Conservation (phyloP, 2,797 vertebrate genomes). For the Sebastes reedi region DNA sequence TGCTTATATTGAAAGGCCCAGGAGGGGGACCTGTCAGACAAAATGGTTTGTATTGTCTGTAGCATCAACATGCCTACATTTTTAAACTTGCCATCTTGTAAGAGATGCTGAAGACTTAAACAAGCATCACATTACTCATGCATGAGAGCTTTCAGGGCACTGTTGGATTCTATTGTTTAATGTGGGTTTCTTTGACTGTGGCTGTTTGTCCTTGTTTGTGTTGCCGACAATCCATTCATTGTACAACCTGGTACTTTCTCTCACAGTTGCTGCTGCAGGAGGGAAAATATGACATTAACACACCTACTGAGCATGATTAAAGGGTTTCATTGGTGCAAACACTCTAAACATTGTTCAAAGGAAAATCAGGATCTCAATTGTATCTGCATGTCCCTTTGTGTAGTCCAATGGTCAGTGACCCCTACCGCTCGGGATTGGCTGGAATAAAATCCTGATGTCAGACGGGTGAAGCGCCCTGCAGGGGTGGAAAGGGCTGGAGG, state of each 20-base stretch:
- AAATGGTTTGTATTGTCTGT: constrained; percentile 74
- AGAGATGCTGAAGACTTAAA: constrained; percentile 72
- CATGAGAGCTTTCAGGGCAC: constrained; percentile 57
- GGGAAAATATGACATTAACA: constrained; percentile 31
- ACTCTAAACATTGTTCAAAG: constrained; percentile 1
- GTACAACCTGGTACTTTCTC: constrained; percentile 24
- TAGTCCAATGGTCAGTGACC: constrained; percentile 44
- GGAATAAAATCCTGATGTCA: constrained; percentile 43
- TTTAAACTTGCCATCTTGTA: constrained; percentile 71
- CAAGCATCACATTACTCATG: constrained; percentile 73
- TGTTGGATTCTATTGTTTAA: constrained; percentile 52
- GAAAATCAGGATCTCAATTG: constrained; percentile 13
- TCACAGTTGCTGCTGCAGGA: constrained; percentile 35
- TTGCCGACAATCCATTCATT: constrained; percentile 24
- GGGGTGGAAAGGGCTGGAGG: constrained; percentile 18
- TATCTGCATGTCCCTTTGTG: constrained; percentile 8
- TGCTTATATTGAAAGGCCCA: constrained; percentile 75
- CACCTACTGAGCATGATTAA: constrained; percentile 35
- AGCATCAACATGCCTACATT: constrained; percentile 67
- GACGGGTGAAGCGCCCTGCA: constrained; percentile 45
- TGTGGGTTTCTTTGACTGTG: constrained; percentile 45
- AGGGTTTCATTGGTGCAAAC: constrained; percentile 17
- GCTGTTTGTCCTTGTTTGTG: constrained; percentile 31
- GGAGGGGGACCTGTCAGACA: constrained; percentile 78
- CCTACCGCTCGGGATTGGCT: constrained; percentile 36